These are phyloP conservation scores for Hypotaenidia okinawae DNA, from an alignment of 2,797 vertebrate species.

Conservation along the genomic window DNA sequence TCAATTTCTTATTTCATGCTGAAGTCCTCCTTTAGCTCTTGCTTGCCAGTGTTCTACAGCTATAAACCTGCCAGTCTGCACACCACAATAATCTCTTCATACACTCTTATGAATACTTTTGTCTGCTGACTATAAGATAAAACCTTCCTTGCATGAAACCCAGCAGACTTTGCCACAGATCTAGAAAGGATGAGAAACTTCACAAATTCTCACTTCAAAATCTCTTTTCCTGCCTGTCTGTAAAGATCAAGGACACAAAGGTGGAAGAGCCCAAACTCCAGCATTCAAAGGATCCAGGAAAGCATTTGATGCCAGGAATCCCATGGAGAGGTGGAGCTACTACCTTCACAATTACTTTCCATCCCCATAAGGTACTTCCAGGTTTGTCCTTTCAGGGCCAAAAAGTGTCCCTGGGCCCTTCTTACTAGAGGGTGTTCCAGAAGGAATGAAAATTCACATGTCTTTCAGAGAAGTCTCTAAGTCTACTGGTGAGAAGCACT, in stretches of 20 bases:
- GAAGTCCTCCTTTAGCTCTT: neutral
- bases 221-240: neutral
- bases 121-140: neutral
- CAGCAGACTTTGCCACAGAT: neutral
- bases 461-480: neutral
- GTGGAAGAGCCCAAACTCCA: neutral
- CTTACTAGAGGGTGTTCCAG: neutral
- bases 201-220: neutral
- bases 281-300: neutral
- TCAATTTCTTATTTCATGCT: neutral
- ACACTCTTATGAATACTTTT: neutral
- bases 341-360: neutral
- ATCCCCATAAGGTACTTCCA: neutral
- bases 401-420: neutral
- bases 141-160: neutral
- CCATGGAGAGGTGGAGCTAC: neutral
- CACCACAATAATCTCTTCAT: neutral
- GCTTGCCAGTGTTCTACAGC: neutral
- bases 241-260: neutral
- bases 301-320: neutral
- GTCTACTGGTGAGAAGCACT: neutral
- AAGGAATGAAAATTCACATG: neutral
- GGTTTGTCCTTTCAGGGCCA: neutral
- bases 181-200: neutral
- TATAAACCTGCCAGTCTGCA: neutral